Base-by-base conservation (phyloP, 1,140 invertebrate genomes). In the Megalopta genalis region DNA sequence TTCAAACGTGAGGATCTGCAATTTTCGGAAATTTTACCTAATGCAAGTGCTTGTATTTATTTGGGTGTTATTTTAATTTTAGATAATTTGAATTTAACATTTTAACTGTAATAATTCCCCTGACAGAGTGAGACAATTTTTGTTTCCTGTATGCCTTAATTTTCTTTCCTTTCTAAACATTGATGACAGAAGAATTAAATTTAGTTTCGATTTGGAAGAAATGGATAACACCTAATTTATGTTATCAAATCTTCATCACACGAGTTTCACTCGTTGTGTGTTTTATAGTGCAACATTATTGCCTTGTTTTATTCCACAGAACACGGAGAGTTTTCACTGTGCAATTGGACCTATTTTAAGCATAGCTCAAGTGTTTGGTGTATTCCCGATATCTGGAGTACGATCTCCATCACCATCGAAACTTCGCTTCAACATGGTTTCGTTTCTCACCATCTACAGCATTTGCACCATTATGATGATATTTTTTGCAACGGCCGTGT, bases 291-390 rank as follows among this genome's bases (percentile, higher is more conserved):
- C 1, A 67, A 69, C 72, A 9, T 71, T 23, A 23, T 63, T 46
- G 9, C 37, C 21, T 68, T 72, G 59, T 66, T 68, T 62, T 32
- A 32, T 70, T 46, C 77, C 72, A 27, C 37, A 93, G 92, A 86
- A 91, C 76, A 73, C 76, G 14, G 90, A 93, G 77, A 88, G 86
- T 74, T 93, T 93, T 81, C 89, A 93, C 52, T 76, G 84, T 59
- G 87, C 92, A 0, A 90, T 92, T 3, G 79, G 89, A 2, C 80
- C 82, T 0, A 82, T 91, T 60, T 77, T 93, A 52, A 73, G 59
- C 1, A 7, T 90, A 0, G 90, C 92, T 10, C 92, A 93, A 83
- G 75, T 90, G 72, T 93, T 93, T 62, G 92, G 92, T 8, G 8
- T 93, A 5, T 81, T 93, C 57, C 92, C 92, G 7, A 52, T 93